These are phyloP conservation scores for Dolomedes plantarius DNA, from an alignment of 2,888 invertebrate species.

Conservation along the genomic window DNA sequence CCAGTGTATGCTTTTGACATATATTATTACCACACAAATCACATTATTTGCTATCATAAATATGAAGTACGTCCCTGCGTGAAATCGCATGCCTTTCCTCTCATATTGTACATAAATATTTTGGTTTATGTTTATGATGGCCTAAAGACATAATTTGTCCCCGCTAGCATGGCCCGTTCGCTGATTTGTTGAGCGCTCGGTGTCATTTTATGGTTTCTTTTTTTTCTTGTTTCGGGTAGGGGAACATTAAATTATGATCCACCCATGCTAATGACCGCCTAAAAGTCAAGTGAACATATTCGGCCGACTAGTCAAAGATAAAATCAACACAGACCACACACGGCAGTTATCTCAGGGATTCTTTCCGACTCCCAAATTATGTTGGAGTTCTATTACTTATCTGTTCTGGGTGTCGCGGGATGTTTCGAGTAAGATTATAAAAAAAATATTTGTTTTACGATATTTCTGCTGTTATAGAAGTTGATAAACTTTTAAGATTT, in stretches of 20 bases:
- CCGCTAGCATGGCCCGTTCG: slow-evolving; percentile 27
- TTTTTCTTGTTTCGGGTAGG: too few species aligned
- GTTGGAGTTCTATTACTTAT: too few species aligned
- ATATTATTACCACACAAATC: not conserved
- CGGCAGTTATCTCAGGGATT: too few species aligned
- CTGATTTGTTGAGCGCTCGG: slow-evolving; percentile 57
- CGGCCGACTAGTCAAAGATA: slow-evolving; percentile 51
- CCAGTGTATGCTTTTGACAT: not conserved
- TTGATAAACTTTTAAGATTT: too few species aligned
- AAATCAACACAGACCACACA: slow-evolving; percentile 62
- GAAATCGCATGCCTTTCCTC: not conserved
- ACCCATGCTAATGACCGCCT: slow-evolving; percentile 56
- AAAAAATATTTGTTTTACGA: too few species aligned
- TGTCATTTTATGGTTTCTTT: slow-evolving; percentile 29
- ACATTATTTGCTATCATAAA: not conserved
- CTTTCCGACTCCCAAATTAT: too few species aligned
- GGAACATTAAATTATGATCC: slow-evolving; percentile 50
- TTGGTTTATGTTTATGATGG: not conserved
- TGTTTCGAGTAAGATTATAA: too few species aligned
- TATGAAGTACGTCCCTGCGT: not conserved
- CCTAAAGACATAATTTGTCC: not conserved
- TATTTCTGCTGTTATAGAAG: too few species aligned
- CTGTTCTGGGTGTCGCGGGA: too few species aligned
- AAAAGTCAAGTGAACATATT: slow-evolving; percentile 54
- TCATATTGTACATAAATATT: not conserved